Base-by-base conservation (phyloP, 2,797 vertebrate species). In the Gephyroberyx darwinii region DNA sequence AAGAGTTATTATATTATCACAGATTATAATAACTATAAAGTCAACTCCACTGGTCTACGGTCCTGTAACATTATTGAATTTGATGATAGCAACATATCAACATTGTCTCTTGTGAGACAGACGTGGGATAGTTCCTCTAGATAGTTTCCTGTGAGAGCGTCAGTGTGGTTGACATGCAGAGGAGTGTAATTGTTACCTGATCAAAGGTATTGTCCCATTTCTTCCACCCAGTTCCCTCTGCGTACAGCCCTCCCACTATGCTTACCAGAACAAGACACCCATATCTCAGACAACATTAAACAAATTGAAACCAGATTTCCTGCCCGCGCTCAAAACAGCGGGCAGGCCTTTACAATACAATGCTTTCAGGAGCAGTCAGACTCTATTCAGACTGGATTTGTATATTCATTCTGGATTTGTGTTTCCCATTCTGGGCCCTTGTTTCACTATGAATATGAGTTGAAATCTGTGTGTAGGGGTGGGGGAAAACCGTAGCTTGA, bases 261-360 rank as follows among this genome's bases (percentile, higher is more conserved):
- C 65, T 81, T 79, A 83, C 82, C 78, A 87, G 73, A 90, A 85
- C 79, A 80, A 89, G 86, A 86, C 74, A 84, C 60, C 65, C 81
- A 66, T 86, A 87, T 89, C 80, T 85, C 75, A 81, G 65, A 84
- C 61, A 55, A 86, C 81, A 89, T 88, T 87, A 86, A 88, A 88
- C 81, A 85, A 88, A 90, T 82, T 86, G 86, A 89, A 90, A 85
- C 80, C 89, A 90, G 88, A 85, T 85, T 90, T 88, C 77, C 84
- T 86, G 83, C 81, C 79, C 0, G 1, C 26, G 5, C 82, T 88
- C 61, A 65, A 26, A 82, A 73, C 54, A 59, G 77, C 81, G 77
- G 55, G 72, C 62, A 0, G 48, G 50, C 54, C 71, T 79, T 80
- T 78, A 79, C 73, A 84, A 69, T 80, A 60, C 59, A 78, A 78